These are phyloP conservation scores for Agriopis leucophaearia DNA, from an alignment of 2,888 invertebrate genomes.

Conservation along the genomic window DNA sequence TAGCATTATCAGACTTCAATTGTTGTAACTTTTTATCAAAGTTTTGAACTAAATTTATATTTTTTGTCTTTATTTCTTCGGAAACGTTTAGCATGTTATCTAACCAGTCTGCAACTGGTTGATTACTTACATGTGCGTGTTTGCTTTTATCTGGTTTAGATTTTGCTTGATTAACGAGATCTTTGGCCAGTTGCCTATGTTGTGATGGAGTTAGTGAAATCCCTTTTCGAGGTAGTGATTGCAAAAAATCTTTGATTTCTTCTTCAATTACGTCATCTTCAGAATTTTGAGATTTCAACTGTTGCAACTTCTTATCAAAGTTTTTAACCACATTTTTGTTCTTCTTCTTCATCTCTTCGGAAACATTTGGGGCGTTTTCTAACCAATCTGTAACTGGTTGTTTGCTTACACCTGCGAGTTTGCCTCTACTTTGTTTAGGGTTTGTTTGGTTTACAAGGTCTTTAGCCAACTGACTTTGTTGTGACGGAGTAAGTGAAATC, in stretches of 20 bases:
- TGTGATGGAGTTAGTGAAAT: background rate
- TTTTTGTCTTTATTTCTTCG: background rate
- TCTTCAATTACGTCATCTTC: background rate
- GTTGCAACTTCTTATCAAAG: constrained; percentile 1
- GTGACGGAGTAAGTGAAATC: background rate
- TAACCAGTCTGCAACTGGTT: background rate
- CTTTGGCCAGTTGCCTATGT: background rate
- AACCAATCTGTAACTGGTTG: background rate
- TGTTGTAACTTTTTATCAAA: background rate
- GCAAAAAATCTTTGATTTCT: constrained; percentile 4
- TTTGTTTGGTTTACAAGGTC: background rate
- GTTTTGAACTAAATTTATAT: background rate
- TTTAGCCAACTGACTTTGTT: background rate
- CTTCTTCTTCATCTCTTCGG: background rate
- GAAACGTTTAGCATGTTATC: background rate
- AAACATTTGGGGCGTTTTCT: background rate
- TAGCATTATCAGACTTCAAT: background rate
- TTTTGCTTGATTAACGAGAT: background rate
- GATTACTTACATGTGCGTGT: background rate
- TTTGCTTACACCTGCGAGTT: background rate
- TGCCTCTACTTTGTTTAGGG: background rate
- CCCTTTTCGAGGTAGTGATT: background rate
- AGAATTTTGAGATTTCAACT: background rate
- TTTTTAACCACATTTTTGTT: background rate
- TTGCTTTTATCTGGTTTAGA: background rate